Conservation (phyloP, 2,888 invertebrate species). For the Troides aeacus region DNA sequence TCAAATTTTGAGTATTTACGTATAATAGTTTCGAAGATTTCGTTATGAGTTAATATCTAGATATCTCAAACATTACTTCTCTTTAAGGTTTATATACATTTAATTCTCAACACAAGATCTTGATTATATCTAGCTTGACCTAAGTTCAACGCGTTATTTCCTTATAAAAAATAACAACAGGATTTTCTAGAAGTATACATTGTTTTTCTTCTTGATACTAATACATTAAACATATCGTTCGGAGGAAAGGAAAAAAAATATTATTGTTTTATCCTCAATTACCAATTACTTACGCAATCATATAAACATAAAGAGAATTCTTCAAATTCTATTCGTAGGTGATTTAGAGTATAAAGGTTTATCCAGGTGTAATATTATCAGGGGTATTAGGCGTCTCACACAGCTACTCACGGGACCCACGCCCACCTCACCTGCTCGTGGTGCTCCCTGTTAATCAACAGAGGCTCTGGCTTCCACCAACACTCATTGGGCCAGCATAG, state of each 20-base stretch:
- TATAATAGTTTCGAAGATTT: too few relatives aligned
- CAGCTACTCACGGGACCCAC: too few relatives aligned
- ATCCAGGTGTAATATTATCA: too few relatives aligned
- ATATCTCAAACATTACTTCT: background rate
- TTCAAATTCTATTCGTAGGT: conserved; percentile 36
- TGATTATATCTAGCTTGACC: background rate
- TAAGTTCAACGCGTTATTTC: conserved; percentile 7
- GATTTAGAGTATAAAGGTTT: too few relatives aligned
- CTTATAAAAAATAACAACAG: background rate
- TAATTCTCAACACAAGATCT: background rate
- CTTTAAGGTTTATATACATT: background rate
- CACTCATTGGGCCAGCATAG: too few relatives aligned
- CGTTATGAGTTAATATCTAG: too few relatives aligned
- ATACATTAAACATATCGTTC: conserved; percentile 21
- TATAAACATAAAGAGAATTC: conserved; percentile 33
- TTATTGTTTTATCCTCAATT: conserved; percentile 8
- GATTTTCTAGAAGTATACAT: conserved; percentile 7
- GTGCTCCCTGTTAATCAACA: too few relatives aligned
- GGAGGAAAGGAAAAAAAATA: conserved; percentile 12
- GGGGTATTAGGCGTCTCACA: too few relatives aligned
- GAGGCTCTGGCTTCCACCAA: too few relatives aligned
- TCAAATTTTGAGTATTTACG: too few relatives aligned
- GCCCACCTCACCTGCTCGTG: too few relatives aligned
- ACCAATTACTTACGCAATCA: conserved; percentile 32
- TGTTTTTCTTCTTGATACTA: conserved; percentile 8